Conservation (phyloP, 2,888 invertebrate genomes). For the Napeogenes sylphis region DNA sequence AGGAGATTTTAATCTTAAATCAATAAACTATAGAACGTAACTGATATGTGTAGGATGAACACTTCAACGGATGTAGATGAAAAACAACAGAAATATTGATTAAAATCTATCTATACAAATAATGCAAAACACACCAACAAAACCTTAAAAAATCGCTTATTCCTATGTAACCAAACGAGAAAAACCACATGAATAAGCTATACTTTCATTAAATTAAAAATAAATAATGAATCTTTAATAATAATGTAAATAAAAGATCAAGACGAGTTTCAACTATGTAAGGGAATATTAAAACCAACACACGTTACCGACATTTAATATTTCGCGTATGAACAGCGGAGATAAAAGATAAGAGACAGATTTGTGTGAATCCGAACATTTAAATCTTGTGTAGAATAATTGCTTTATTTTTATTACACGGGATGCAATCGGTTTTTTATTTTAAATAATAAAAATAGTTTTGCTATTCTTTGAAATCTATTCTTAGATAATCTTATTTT, state of each 20-base stretch:
- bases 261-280: conserved; percentile 10
- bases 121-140: no score
- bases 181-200: no score
- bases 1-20: conserved; percentile 9
- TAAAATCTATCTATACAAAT: neutral
- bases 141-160: no score
- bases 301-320: conserved; percentile 42
- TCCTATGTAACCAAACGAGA: no score
- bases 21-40: conserved; percentile 1
- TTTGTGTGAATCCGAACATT: conserved; percentile 39
- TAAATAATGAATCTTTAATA: neutral
- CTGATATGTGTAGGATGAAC: neutral
- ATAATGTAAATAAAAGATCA: neutral
- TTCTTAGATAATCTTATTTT: no score
- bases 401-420: conserved; percentile 22
- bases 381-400: conserved; percentile 23
- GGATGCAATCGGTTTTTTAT: neutral
- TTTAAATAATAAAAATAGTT: no score
- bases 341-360: conserved; percentile 43
- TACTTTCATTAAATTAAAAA: no score
- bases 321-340: conserved; percentile 40
- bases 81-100: neutral
- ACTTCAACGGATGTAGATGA: neutral
- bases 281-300: conserved; percentile 40
- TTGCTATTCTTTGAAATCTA: no score